Evolutionary conservation across 2,113 vertebrate species (phyloP), one percentile per base, ranked within the genome.

Genomic region (human): DNA sequence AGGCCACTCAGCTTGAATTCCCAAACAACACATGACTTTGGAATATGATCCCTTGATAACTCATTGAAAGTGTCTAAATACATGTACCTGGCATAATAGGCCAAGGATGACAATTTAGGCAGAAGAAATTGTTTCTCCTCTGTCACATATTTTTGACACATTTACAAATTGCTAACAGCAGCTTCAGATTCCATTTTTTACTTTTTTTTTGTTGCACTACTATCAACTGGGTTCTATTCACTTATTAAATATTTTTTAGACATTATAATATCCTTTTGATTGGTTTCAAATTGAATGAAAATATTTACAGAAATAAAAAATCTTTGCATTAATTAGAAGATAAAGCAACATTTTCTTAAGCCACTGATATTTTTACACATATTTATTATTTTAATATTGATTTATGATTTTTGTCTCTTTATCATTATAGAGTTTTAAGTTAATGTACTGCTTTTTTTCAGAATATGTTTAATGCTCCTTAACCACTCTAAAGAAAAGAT

Each of bases 31-130:
- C 70, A 45, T 93, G 72, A 64, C 92, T 96, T 86, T 38, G 80
- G 94, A 91, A 90, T 93, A 76, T 78, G 89, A 97, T 98, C 97
- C 98, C 97, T 86, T 96, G 98, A 90, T 96, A 97, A 92, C 89
- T 96, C 90, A 87, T 48, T 93, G 45, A 72, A 70, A 32, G 0
- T 93, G 40, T 90, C 94, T 55, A 96, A 98, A 94, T 85, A 79
- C 78, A 94, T 92, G 38, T 89, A 81, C 70, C 96, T 98, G 92
- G 95, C 93, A 94, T 90, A 96, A 93, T 35, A 90, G 95, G 38
- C 73, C 93, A 97, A 52, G 83, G 96, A 86, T 72, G 97, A 98
- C 93, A 98, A 97, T 48, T 98, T 96, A n/a, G 18, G 73, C 9
- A 38, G 32, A 52, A 89, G 43, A 35, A 79, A 43, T 72, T 96